Conservation (phyloP, 1,140 invertebrate genomes). For the Formica exsecta region DNA sequence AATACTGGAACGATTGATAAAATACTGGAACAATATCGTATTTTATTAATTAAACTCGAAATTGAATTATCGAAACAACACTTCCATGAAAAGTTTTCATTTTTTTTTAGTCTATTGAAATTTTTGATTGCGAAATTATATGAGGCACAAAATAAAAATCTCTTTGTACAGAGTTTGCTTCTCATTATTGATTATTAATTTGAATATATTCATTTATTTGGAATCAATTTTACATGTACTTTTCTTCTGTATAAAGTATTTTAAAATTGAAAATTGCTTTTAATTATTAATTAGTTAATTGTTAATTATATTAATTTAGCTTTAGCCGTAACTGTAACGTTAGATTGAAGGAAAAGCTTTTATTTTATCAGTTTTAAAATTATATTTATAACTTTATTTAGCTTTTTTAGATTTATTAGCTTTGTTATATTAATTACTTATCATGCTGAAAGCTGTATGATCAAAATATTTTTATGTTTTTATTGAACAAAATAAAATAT, state of each 20-base stretch:
- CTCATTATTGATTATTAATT: not conserved
- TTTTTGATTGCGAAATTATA: not conserved
- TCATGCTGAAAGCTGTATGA: not conserved
- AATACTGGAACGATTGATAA: not conserved
- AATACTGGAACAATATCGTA: not conserved
- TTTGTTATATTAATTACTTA: not conserved
- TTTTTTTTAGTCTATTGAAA: slow-evolving; percentile 13
- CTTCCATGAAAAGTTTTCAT: not conserved
- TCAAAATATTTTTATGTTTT: not conserved
- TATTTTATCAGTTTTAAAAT: slow-evolving; percentile 2
- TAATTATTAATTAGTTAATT: slow-evolving; percentile 7
- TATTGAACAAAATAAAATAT: slow-evolving; percentile 3
- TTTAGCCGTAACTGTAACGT: not conserved
- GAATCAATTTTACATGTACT: not conserved
- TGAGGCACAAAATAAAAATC: not conserved
- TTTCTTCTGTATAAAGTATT: not conserved
- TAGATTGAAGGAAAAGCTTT: not conserved
- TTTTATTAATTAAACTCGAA: slow-evolving; percentile 16
- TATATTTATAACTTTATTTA: not conserved
- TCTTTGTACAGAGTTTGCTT: not conserved
- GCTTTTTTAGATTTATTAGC: not conserved
- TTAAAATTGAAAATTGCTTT: not conserved
- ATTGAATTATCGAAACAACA: not conserved
- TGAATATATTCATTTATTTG: not conserved
- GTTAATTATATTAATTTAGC: not conserved